Evolutionary conservation across 2,797 vertebrate genomes (phyloP).

Genomic region (Sebastes alutus): DNA sequence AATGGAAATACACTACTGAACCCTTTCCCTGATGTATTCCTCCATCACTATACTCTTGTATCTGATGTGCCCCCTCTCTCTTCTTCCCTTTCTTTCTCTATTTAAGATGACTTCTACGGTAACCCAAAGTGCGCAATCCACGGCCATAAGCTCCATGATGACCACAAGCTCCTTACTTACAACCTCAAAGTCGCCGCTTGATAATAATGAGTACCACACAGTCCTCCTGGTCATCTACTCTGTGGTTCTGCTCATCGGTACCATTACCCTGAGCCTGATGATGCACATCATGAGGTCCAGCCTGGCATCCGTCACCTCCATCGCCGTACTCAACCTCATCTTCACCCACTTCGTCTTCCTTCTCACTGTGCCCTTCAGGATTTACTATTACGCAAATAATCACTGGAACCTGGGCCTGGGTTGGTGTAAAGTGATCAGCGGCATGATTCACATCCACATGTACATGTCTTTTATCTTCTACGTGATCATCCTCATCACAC

Average conservation of each 20-base stretch:
- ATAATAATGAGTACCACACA: neutral
- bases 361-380: constrained; percentile 90
- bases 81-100: neutral
- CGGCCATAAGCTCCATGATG: accelerated
- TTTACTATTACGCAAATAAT: constrained; percentile 81
- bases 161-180: accelerated
- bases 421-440: constrained; percentile 86
- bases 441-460: constrained; percentile 93
- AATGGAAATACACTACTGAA: neutral
- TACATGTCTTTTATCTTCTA: constrained; percentile 93
- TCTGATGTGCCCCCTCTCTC: neutral
- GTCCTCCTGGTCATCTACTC: constrained; percentile 79
- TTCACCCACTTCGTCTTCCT: constrained; percentile 89
- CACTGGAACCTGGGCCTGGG: constrained; percentile 67
- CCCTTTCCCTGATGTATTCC: neutral
- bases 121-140: accelerated
- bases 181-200: accelerated
- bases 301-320: constrained; percentile 86
- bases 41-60: neutral
- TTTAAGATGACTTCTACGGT: neutral
- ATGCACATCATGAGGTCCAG: constrained; percentile 84
- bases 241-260: constrained; percentile 81
- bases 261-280: constrained; percentile 80
- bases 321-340: constrained; percentile 89
- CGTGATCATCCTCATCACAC: constrained; percentile 83